Base-by-base conservation (phyloP, 2,888 invertebrate species). In the Amiota minor region DNA sequence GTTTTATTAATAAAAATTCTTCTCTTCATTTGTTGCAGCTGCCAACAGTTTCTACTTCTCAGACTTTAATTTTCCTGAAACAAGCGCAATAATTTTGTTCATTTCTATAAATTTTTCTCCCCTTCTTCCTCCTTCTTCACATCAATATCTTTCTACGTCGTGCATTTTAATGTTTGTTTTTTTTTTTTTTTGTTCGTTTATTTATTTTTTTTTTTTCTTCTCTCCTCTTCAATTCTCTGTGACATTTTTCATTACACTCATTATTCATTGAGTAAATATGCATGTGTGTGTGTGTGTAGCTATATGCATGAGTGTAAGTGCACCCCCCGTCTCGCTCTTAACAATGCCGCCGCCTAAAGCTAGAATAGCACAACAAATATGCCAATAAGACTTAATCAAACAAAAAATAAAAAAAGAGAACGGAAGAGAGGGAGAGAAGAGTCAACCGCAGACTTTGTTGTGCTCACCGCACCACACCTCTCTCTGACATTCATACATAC, bases 321-420 rank as follows among this genome's bases (percentile, higher is more conserved):
- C 47, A 47, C 46, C 67, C 76, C 72, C 79, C 74, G 76, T 74
- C 73, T 70, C 80, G 74, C 80, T 81, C 81, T 80, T 76, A 81
- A 81, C 85, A 83, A 84, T 81, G 82, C 81, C 83, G 83, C 86
- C 83, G 85, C 87, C 85, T 84, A 81, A 87, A 87, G 87, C 85
- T 74, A 75, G 78, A 80, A 76, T 74, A 79, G 78, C 74, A 74
- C 75, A 75, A 73, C 75, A 79, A 76, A 74, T 75, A 71, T 65
- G 71, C 69, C 69, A 74, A 73, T 70, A 68, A 70, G 62, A 35
- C 35, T 35, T 62, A 18, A 61, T 50, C 70, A 46, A 18, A 46
- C 62, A 47, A 65, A 35, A 18, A 35, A 56, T 47, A 45, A 67
- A 62, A 72, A 69, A 68, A 69, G 18, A 68, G 50, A 23, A 50